These are phyloP conservation scores for Glandiceps talaboti DNA, from an alignment of 53 echinoderm and acorn worm genomes.

Conservation along the genomic window DNA sequence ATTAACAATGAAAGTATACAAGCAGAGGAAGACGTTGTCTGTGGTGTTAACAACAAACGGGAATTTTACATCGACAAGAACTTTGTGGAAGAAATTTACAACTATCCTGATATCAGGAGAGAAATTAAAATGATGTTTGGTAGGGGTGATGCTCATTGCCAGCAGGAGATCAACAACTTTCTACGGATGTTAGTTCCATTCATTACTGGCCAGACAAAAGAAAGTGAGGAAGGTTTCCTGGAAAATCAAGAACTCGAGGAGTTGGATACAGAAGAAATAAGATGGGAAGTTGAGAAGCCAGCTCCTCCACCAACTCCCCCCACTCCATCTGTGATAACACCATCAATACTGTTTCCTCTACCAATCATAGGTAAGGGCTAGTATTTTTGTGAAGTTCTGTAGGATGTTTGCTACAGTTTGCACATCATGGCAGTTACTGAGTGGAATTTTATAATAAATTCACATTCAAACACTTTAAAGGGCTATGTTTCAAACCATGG, in stretches of 20 bases:
- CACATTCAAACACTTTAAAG: no score
- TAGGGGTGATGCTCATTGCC: conserved; percentile 13
- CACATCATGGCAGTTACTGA: no score
- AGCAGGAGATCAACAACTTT: conserved; percentile 23
- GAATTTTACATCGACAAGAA: conserved; percentile 15
- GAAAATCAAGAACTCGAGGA: neutral
- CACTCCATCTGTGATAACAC: neutral
- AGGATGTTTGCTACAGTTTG: neutral
- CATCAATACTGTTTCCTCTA: neutral
- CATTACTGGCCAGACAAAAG: neutral
- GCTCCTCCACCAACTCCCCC: neutral
- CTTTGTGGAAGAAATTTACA: conserved; percentile 8
- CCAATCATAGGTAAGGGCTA: neutral
- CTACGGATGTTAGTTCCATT: conserved; percentile 18
- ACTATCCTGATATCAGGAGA: conserved; percentile 17
- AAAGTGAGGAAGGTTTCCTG: neutral
- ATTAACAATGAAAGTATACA: neutral
- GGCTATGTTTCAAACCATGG: no score
- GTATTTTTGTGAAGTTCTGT: neutral
- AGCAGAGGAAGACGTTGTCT: conserved; percentile 1
- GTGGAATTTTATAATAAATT: no score
- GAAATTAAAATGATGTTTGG: conserved; percentile 36
- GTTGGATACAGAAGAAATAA: neutral
- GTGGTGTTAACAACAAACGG: neutral
- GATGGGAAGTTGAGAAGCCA: conserved; percentile 4